A percentile compares a stretch with the other conserved stretches of the same genome.
phyloP scores from a whole-genome alignment of 1,140 invertebrate species.

The Drosophila rufa region DNA sequence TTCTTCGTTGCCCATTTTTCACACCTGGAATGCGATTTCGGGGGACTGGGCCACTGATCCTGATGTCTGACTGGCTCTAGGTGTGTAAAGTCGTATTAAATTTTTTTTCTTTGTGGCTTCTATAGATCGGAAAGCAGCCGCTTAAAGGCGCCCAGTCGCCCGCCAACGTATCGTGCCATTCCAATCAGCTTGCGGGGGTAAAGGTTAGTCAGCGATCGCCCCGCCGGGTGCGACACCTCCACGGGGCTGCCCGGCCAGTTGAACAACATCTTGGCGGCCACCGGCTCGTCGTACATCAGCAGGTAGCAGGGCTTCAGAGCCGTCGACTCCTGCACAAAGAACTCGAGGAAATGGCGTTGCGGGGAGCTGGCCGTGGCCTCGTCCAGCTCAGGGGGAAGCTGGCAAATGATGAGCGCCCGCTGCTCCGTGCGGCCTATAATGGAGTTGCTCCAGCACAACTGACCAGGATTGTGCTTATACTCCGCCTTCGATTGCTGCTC shows the following conservation, averaged over 20 bases:
- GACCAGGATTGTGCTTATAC: not conserved
- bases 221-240: fast-evolving
- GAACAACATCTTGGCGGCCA: not conserved
- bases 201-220: not conserved
- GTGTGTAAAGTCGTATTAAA: too few species aligned
- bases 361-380: too few species aligned
- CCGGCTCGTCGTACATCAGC: not conserved
- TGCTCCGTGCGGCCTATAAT: not conserved
- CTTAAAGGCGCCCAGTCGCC: too few species aligned
- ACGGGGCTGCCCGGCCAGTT: not conserved
- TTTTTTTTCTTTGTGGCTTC: not conserved
- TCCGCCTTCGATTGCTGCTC: too few species aligned
- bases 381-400: not conserved
- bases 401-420: not conserved
- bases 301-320: not conserved
- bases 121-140: not conserved
- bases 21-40: too few species aligned
- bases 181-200: too few species aligned
- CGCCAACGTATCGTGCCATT: not conserved
- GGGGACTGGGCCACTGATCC: too few species aligned
- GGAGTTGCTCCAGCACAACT: not conserved
- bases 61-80: too few species aligned
- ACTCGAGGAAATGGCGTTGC: not conserved
- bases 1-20: too few species aligned
- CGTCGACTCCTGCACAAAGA: not conserved